These are phyloP conservation scores for Darevskia nairensis DNA, from an alignment of 2,797 vertebrate species.

Conservation along the genomic window DNA sequence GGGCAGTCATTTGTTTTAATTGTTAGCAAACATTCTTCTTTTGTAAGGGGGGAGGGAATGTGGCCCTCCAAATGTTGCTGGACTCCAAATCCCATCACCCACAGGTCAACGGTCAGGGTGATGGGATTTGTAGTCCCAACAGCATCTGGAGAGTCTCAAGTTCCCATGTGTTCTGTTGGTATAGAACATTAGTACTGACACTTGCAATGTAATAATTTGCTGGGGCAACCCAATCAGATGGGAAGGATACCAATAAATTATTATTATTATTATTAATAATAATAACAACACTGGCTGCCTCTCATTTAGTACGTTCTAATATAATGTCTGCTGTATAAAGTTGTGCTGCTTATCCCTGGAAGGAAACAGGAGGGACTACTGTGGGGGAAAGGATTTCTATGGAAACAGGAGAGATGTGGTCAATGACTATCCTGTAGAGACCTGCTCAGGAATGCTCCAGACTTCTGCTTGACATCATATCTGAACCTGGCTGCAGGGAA, in stretches of 20 bases:
- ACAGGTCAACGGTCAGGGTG: neutral
- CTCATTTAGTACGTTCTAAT: neutral
- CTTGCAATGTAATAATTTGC: constrained; percentile 12
- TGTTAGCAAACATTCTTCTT: neutral
- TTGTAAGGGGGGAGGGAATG: neutral
- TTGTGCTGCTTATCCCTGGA: neutral
- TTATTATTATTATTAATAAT: too few relatives aligned
- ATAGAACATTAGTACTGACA: neutral
- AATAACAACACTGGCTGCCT: too few relatives aligned
- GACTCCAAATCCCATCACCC: neutral
- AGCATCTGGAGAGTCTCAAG: neutral
- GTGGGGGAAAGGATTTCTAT: neutral
- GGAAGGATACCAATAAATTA: too few relatives aligned
- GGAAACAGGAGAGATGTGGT: neutral
- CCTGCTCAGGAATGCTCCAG: neutral
- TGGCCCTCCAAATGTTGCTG: neutral
- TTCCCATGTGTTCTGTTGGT: neutral
- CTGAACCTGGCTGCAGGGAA: neutral
- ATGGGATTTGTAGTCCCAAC: neutral
- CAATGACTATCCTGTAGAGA: too few relatives aligned
- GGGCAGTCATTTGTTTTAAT: constrained; percentile 30
- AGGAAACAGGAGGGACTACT: neutral
- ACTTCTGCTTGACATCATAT: neutral
- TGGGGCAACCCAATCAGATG: too few relatives aligned
- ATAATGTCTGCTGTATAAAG: neutral